These are phyloP conservation scores for Smutsia temminckii DNA, from an alignment of 2,797 vertebrate species.

Conservation along the genomic window DNA sequence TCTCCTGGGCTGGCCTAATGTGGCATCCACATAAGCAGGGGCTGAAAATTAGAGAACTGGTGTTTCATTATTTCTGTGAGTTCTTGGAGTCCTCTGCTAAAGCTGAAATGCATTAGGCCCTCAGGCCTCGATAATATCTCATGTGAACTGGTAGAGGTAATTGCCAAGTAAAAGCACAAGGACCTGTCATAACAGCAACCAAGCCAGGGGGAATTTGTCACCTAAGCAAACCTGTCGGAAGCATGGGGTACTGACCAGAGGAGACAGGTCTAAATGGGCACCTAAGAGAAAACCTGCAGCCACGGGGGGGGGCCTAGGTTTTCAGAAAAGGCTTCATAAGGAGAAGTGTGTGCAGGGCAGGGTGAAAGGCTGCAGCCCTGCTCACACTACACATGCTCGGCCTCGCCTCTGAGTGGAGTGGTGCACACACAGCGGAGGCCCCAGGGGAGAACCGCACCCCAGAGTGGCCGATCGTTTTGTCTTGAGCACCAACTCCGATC, in stretches of 20 bases:
- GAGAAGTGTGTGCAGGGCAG: accelerated
- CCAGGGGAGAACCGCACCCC: too few species aligned
- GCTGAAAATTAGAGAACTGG: accelerated
- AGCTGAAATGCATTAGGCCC: too few species aligned
- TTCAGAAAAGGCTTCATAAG: accelerated
- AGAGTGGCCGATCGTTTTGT: accelerated
- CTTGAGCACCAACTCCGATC: accelerated
- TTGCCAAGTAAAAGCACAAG: too few species aligned
- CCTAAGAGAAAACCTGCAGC: neutral
- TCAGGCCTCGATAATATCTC: accelerated
- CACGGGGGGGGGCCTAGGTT: too few species aligned
- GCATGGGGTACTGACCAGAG: accelerated
- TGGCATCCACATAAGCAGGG: neutral
- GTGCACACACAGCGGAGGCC: accelerated
- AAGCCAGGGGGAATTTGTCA: neutral
- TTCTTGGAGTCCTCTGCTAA: too few species aligned
- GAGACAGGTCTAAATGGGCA: accelerated
- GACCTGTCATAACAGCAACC: accelerated
- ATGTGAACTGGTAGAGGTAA: neutral
- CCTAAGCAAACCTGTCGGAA: neutral
- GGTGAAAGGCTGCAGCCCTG: accelerated
- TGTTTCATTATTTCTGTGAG: neutral
- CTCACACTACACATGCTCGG: neutral
- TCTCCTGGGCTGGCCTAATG: neutral
- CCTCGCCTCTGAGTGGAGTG: neutral